phyloP scores from a whole-genome alignment of 2,113 vertebrate genomes.

The Uria lomvia region DNA sequence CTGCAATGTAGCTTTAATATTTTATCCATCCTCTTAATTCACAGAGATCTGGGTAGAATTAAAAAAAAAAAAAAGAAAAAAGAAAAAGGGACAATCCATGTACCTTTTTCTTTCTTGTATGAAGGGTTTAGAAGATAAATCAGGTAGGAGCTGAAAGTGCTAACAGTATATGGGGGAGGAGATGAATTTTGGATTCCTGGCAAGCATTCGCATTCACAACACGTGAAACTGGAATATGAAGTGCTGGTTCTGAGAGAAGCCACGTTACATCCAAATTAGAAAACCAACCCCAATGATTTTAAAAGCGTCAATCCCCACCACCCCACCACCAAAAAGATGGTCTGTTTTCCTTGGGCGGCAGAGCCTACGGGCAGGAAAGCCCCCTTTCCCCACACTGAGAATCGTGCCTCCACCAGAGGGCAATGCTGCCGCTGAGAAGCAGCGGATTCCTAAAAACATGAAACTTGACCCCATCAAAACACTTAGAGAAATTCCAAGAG shows the following conservation, averaged over 20 bases:
- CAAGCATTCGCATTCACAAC: neutral
- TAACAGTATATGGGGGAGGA: neutral
- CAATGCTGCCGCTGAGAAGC: neutral
- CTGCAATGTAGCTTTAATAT: neutral
- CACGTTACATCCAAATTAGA: neutral
- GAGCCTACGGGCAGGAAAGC: rapidly evolving
- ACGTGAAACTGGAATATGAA: neutral
- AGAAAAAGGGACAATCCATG: neutral
- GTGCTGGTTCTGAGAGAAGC: neutral
- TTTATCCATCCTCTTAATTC: neutral
- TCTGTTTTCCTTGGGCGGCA: neutral
- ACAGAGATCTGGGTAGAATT: neutral
- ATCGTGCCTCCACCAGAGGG: neutral
- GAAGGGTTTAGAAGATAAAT: neutral
- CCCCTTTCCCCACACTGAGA: neutral
- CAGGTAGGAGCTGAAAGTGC: neutral
- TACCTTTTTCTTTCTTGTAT: neutral
- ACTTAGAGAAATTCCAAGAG: neutral
- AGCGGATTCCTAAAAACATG: neutral
- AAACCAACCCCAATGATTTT: neutral
- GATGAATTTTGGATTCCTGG: neutral
- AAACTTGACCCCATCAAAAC: neutral
- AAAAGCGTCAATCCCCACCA: neutral
- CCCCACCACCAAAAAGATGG: neutral
- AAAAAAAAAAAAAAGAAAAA: neutral